Evolutionary conservation across 2,113 vertebrate genomes (phyloP), one percentile per base, ranked within the genome.

Genomic region (Engraulis encrasicolus): DNA sequence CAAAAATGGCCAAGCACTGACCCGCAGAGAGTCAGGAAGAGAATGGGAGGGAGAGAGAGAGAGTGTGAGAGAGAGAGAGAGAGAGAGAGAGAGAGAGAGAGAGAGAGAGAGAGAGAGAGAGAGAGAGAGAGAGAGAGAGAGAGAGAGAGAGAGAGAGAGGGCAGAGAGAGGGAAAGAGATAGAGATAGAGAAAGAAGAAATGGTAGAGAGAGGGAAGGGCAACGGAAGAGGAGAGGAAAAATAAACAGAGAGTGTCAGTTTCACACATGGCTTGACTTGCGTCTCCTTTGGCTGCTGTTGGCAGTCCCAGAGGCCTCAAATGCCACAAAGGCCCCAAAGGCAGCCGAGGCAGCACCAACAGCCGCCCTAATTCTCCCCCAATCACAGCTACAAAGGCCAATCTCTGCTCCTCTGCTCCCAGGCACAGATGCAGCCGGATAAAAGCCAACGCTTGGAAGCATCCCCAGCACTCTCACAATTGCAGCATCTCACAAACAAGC

Each of bases 371-470:
- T 93, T 90, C 92, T 15, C 82, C 85, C 89, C 87, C 90, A 93
- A 93, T 92, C 91, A 91, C 83, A 90, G 84, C 66, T 91, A 91
- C 90, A 92, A 92, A 92, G 89, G 87, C 84, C 88, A 89, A 90
- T 90, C 86, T 87, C 85, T 91, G 78, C 83, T 81, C 86, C 86
- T n/a, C n/a, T n/a, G n/a, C n/a, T n/a, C n/a, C 85, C 89, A 88
- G 85, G 86, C n/a, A 81, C 50, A 91, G 89, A 93, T 93, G 86
- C 85, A 88, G 87, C 81, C 50, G 85, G 91, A 92, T 91, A 89
- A 90, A 89, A 88, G 86, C 83, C 81, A 92, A 86, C 85, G 90
- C 89, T 88, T 88, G 79, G 74, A 91, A 89, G 84, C 58, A 66
- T 66, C 58, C 58, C 31, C 58, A 66, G 7, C 23, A n/a, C n/a